Evolutionary conservation across 2,113 vertebrate species (phyloP).

Genomic region (Ctenodactylus gundi): DNA sequence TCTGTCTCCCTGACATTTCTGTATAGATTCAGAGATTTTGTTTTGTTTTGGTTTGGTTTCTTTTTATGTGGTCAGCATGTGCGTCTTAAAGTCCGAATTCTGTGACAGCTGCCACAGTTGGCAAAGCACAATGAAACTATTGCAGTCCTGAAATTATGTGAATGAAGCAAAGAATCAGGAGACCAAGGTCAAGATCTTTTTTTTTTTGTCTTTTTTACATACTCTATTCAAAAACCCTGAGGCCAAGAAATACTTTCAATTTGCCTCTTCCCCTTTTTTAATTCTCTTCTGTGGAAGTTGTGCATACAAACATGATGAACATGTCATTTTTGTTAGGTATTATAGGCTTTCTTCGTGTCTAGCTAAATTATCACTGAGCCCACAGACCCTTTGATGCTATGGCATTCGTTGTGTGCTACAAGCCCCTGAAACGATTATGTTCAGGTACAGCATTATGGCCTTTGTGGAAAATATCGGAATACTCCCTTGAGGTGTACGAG

Average conservation of each 20-base stretch:
- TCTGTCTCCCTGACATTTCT: constrained; percentile 1
- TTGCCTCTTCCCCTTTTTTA: not conserved
- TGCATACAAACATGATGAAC: not conserved
- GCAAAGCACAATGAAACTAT: not conserved
- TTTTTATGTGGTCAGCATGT: too few relatives aligned
- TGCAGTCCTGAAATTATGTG: not conserved
- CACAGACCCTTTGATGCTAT: not conserved
- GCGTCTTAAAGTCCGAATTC: not conserved
- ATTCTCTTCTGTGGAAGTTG: not conserved
- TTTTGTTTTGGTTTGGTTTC: too few relatives aligned
- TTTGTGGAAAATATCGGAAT: not conserved
- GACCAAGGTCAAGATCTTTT: not conserved
- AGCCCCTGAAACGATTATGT: not conserved
- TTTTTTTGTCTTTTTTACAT: not conserved
- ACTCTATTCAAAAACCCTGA: not conserved
- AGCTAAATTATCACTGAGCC: not conserved
- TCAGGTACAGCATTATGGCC: not conserved
- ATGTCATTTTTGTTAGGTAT: not conserved
- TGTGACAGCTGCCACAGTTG: constrained; percentile 29
- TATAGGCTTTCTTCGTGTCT: not conserved
- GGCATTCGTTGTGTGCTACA: not conserved
- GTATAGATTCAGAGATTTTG: not conserved
- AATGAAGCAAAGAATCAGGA: constrained; percentile 24
- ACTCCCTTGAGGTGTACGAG: not conserved
- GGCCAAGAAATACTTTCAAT: not conserved